Evolutionary conservation across 1,140 invertebrate genomes (phyloP).

Genomic region (Drosophila elegans): DNA sequence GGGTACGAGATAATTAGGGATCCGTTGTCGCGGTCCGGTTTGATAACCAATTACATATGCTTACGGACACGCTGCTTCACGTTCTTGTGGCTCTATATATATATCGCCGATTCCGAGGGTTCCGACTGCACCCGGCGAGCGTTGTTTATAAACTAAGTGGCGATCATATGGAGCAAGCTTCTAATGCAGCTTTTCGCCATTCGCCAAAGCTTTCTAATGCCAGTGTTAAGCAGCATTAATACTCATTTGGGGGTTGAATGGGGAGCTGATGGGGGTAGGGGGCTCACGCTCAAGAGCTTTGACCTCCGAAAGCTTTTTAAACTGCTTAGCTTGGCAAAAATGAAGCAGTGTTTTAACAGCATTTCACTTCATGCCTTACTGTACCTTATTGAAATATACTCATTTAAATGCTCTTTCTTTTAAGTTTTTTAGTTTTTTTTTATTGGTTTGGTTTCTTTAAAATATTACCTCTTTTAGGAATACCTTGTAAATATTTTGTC

Average conservation of each 20-base stretch:
- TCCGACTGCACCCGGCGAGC: slow-evolving; percentile 41
- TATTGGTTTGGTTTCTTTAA: too few relatives aligned
- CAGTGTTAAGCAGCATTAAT: background rate
- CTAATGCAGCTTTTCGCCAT: slow-evolving; percentile 46
- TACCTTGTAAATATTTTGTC: too few relatives aligned
- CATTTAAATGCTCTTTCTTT: background rate
- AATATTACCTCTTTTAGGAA: too few relatives aligned
- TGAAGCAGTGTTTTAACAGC: background rate
- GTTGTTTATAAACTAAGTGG: slow-evolving; percentile 75
- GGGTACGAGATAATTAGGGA: slow-evolving; percentile 20
- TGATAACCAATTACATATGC: slow-evolving; percentile 73
- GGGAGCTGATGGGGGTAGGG: background rate
- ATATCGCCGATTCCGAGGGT: slow-evolving; percentile 11
- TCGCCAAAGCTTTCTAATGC: slow-evolving; percentile 34
- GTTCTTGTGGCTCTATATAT: background rate
- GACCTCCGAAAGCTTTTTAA: background rate
- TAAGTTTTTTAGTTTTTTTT: too few relatives aligned
- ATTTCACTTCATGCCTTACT: background rate
- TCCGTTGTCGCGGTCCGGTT: slow-evolving; percentile 29
- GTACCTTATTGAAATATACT: background rate
- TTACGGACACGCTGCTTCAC: slow-evolving; percentile 17
- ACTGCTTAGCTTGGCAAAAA: slow-evolving; percentile 1
- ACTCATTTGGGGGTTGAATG: background rate
- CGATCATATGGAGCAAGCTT: slow-evolving; percentile 57
- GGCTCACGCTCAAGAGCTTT: slow-evolving; percentile 12